Evolutionary conservation across 2,797 vertebrate species (phyloP), one percentile per base, ranked within the genome.

Genomic region (Thunnus albacares): DNA sequence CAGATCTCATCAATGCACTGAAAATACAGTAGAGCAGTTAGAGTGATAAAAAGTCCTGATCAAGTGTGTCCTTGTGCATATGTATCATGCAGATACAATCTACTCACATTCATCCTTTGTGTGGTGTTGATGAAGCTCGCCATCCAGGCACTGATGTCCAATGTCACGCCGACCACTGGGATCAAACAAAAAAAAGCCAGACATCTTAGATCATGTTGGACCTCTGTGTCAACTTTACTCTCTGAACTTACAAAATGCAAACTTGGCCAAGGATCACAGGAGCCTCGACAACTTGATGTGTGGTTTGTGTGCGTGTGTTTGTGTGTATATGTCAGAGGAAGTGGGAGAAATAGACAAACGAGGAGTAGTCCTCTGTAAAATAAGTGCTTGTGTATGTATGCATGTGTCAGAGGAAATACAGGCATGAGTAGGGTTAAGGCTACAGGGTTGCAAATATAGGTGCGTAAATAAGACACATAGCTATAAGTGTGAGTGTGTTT

Each of bases 1-100:
- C 97, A 99, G 80, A 98, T 96, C 94, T 97, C 98, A 82, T 96
- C 96, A 33, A 96, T 97, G 91, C 97, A 99, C 98, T 99, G 80
- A 33, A 95, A 95, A 94, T 12, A 85, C 59, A 87, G 6, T 0
- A 71, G 22, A 70, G 41, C 9, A 73, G 52, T 49, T 1, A 22
- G 15, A 51, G 30, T 5, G 5, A 63, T 62, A 10, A 83, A 70
- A 71, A 18, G 24, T 18, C 24, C 8, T 2, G 0, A 53, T 38
- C 13, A 26, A 57, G 1, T 20, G 15, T 38, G 28, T 64, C 22
- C 3, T 1, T 26, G 15, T 9, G 9, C 3, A 4, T 30, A 4
- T 28, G 43, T 22, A 28, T 71, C 22, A 52, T 11, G 13, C 20
- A 41, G 68, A 66, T 2, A 73, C 0, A 24, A 51, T 77, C 75